phyloP scores from a whole-genome alignment of 2,888 invertebrate genomes.

The Cryptus armator region DNA sequence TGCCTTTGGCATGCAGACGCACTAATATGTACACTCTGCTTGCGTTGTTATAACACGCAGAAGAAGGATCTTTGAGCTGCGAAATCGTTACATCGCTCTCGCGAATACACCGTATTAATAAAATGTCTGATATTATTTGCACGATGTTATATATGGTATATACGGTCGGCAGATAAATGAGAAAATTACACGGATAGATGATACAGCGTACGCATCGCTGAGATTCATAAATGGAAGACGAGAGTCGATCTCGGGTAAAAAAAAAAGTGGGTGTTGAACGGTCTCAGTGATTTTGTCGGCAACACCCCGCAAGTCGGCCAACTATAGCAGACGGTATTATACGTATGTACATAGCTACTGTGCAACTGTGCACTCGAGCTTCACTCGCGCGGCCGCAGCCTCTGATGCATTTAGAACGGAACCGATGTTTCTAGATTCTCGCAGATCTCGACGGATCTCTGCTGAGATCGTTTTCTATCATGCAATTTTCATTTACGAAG shows the following conservation, averaged over 20 bases:
- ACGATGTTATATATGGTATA: not conserved
- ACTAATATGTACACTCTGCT: not conserved
- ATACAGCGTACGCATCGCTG: not conserved
- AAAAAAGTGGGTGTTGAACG: slow-evolving; percentile 15
- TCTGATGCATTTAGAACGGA: slow-evolving; percentile 64
- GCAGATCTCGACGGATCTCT: slow-evolving; percentile 48
- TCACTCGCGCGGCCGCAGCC: slow-evolving; percentile 25
- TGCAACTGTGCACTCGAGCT: slow-evolving; percentile 51
- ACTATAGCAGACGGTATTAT: not conserved
- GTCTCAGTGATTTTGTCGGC: slow-evolving; percentile 57
- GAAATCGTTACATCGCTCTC: slow-evolving; percentile 3
- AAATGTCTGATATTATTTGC: not conserved
- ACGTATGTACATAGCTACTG: not conserved
- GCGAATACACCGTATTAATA: not conserved
- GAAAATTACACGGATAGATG: not conserved
- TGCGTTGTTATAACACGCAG: slow-evolving; percentile 18
- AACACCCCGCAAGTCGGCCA: slow-evolving; percentile 34
- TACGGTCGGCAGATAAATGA: not conserved
- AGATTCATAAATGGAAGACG: slow-evolving; percentile 40
- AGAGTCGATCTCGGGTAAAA: slow-evolving; percentile 20
- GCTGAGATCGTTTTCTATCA: slow-evolving; percentile 19
- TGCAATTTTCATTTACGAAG: not conserved
- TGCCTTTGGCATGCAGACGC: slow-evolving; percentile 7
- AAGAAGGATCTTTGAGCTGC: not conserved
- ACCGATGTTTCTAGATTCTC: slow-evolving; percentile 58